Percentiles rank a stretch among this genome's conserved stretches.
These are phyloP conservation scores for Plutomurus gul DNA, from an alignment of 1,140 invertebrate genomes.

Conservation along the genomic window DNA sequence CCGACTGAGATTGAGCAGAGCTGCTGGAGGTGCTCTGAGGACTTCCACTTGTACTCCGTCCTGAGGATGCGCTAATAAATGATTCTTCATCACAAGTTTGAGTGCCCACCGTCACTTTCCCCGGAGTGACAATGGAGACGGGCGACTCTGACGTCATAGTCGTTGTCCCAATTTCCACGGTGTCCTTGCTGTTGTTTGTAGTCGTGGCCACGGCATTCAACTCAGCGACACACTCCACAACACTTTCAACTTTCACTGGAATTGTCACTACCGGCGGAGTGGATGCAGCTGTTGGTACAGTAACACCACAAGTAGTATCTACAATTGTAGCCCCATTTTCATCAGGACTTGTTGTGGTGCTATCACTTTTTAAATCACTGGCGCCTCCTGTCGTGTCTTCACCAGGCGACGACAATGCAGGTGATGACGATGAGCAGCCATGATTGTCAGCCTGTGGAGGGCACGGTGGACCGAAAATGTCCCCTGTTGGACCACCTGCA, in stretches of 20 bases:
- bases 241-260: not conserved
- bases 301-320: not conserved
- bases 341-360: not conserved
- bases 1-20: not conserved
- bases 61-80: slow-evolving; percentile 52
- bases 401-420: not conserved
- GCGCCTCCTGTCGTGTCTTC: not conserved
- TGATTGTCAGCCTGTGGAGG: not conserved
- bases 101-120: slow-evolving; percentile 75
- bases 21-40: not conserved
- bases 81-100: slow-evolving; percentile 78
- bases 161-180: not conserved
- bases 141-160: not conserved
- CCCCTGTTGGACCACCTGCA: slow-evolving; percentile 42
- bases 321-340: not conserved
- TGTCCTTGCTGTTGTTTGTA: not conserved
- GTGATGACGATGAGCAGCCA: not conserved
- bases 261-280: not conserved
- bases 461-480: slow-evolving; percentile 49
- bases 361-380: not conserved
- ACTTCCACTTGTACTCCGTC: not conserved
- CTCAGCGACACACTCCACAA: too few relatives aligned
- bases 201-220: not conserved
- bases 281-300: not conserved
- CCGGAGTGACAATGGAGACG: not conserved